These are phyloP conservation scores for Hirundichthys speculiger DNA, from an alignment of 2,113 vertebrate genomes.

Conservation along the genomic window DNA sequence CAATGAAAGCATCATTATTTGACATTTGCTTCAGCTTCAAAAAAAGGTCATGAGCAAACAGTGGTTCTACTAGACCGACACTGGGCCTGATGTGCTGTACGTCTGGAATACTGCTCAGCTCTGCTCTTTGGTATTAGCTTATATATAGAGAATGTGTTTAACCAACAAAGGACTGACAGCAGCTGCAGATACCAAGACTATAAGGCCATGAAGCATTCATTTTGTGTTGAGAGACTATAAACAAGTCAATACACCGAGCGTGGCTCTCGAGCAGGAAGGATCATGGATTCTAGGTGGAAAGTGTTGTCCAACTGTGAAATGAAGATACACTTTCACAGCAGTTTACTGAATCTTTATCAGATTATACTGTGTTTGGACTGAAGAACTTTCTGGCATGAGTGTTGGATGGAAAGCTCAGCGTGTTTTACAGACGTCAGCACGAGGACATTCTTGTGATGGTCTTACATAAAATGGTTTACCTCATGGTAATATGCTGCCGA, in stretches of 20 bases:
- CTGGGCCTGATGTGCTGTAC: neutral
- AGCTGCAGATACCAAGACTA: slow-evolving; percentile 22
- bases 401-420: neutral
- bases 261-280: neutral
- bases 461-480: neutral
- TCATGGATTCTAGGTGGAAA: neutral
- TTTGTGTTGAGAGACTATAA: slow-evolving; percentile 1
- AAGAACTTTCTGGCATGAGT: neutral
- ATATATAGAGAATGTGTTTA: neutral
- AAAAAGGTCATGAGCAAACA: slow-evolving; percentile 5
- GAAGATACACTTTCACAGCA: neutral
- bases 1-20: neutral
- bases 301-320: slow-evolving; percentile 19
- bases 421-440: neutral
- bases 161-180: neutral
- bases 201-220: slow-evolving; percentile 5
- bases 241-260: neutral
- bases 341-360: slow-evolving; percentile 4
- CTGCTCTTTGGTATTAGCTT: neutral
- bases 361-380: slow-evolving; percentile 8
- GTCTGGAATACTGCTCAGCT: neutral
- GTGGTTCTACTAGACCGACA: neutral
- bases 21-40: neutral
- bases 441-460: neutral
- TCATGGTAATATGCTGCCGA: slow-evolving; percentile 28